phyloP scores from a whole-genome alignment of 1,140 invertebrate genomes.

The Rhagoletis pomonella region DNA sequence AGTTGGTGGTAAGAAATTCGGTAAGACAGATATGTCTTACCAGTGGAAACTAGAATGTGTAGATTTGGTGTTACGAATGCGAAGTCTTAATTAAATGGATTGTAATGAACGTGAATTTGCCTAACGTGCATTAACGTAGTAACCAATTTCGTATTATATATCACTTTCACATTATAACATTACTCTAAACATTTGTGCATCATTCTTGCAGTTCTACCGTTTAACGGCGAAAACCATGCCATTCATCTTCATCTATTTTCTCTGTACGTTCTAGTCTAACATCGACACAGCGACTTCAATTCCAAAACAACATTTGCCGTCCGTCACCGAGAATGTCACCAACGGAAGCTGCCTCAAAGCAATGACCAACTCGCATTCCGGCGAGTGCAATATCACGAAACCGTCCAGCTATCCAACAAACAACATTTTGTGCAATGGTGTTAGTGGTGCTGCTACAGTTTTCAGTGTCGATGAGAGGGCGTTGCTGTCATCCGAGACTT shows the following conservation, averaged over 20 bases:
- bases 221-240: not conserved
- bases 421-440: constrained; percentile 14
- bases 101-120: too few species aligned
- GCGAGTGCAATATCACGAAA: not conserved
- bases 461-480: not conserved
- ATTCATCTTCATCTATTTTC: constrained; percentile 6
- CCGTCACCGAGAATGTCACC: not conserved
- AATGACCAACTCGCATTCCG: not conserved
- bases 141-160: too few species aligned
- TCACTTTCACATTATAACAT: too few species aligned
- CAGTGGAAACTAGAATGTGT: too few species aligned
- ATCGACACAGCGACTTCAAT: not conserved
- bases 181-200: not conserved
- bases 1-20: too few species aligned
- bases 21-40: too few species aligned
- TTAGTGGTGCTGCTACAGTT: not conserved
- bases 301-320: constrained; percentile 25
- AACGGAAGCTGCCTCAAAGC: not conserved
- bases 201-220: not conserved
- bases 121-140: too few species aligned
- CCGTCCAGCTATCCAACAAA: constrained; percentile 11
- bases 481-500: not conserved
- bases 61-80: too few species aligned
- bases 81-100: too few species aligned
- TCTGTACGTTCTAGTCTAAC: constrained; percentile 25